Evolutionary conservation across 1,140 invertebrate genomes (phyloP).

Genomic region (Aethina tumida): DNA sequence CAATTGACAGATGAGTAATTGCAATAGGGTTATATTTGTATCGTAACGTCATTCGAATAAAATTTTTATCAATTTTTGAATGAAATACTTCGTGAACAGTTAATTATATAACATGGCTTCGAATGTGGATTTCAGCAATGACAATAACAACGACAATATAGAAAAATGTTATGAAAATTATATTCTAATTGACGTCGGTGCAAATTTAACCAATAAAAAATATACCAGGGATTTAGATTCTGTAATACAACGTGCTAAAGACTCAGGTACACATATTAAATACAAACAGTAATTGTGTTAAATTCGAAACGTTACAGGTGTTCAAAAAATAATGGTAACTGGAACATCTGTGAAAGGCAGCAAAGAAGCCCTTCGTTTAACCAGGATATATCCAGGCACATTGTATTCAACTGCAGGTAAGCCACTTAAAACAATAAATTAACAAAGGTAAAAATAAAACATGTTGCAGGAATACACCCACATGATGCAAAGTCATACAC

Average conservation of each 20-base stretch:
- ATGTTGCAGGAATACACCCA: slow-evolving; percentile 71
- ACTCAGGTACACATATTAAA: slow-evolving; percentile 56
- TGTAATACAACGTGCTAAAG: slow-evolving; percentile 84
- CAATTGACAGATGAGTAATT: no score
- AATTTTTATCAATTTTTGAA: no score
- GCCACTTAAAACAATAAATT: slow-evolving; percentile 1
- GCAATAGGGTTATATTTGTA: no score
- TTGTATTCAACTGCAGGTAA: slow-evolving; percentile 87
- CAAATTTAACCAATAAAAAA: slow-evolving; percentile 93
- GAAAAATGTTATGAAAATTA: slow-evolving; percentile 71
- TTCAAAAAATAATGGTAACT: slow-evolving; percentile 90
- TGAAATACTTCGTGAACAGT: no score
- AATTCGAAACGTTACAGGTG: slow-evolving; percentile 46
- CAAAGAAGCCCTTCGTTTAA: slow-evolving; percentile 81
- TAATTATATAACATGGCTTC: no score
- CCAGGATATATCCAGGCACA: slow-evolving; percentile 77
- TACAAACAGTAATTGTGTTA: not conserved
- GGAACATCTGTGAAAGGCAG: slow-evolving; percentile 80
- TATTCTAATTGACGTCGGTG: slow-evolving; percentile 85
- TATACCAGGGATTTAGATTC: slow-evolving; percentile 86
- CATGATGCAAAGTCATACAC: slow-evolving; percentile 92
- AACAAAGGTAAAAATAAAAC: no score
- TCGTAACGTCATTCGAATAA: no score
- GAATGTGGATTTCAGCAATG: no score
- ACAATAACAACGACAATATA: no score